A percentile compares a stretch with the other conserved stretches of the same genome.
Evolutionary conservation across 2,113 vertebrate species (phyloP).

Genomic region (Tor tambroides): DNA sequence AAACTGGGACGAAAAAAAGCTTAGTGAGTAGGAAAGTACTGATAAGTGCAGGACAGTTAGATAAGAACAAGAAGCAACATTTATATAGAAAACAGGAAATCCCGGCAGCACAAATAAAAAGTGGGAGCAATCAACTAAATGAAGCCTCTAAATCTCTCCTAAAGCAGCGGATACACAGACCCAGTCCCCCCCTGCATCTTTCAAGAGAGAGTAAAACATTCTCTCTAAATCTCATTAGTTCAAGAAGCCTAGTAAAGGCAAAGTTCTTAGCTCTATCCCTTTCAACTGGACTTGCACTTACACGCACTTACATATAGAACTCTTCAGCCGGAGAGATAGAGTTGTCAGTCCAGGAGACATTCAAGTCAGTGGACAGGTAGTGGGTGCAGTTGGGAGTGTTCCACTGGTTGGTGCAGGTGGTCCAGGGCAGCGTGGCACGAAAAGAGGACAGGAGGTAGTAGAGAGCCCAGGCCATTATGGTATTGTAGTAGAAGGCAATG

Average conservation of each 20-base stretch:
- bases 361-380: constrained; percentile 87
- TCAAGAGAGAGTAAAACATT: not conserved
- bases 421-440: constrained; percentile 88
- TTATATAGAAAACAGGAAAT: constrained; percentile 73
- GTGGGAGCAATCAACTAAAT: constrained; percentile 55
- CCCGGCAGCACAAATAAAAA: constrained; percentile 65
- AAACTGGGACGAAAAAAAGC: not conserved
- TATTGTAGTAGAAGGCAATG: constrained; percentile 98
- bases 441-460: constrained; percentile 97
- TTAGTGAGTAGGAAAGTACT: constrained; percentile 3
- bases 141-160: constrained; percentile 26
- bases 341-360: constrained; percentile 84
- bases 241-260: not conserved
- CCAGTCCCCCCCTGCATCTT: not conserved
- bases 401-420: constrained; percentile 90
- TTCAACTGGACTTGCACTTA: constrained; percentile 31
- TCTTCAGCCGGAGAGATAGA: constrained; percentile 94
- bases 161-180: constrained; percentile 24
- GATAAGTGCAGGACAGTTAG: constrained; percentile 38
- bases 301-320: constrained; percentile 94
- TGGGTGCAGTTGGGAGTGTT: constrained; percentile 91
- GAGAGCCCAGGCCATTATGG: constrained; percentile 98
- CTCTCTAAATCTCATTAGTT: not conserved
- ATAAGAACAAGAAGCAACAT: constrained; percentile 58
- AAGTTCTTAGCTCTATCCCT: not conserved